Evolutionary conservation across 2,113 vertebrate species (phyloP).

Genomic region (Potamarius usumacintae): DNA sequence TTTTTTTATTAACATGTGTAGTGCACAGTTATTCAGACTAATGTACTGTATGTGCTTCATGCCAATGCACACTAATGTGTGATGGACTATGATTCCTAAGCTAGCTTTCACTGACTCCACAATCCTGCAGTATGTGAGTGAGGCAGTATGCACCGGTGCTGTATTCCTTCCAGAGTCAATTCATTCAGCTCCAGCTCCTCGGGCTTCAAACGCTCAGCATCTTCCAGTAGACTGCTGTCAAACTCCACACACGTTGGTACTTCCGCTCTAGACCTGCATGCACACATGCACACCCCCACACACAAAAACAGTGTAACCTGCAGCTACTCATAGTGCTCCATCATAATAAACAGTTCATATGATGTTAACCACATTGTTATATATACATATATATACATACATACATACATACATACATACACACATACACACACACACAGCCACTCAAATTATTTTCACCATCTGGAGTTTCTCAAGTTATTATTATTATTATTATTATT

Average conservation of each 20-base stretch:
- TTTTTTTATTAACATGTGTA: background rate
- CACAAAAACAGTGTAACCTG: background rate
- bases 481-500: background rate
- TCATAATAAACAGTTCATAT: background rate
- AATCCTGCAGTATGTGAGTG: background rate
- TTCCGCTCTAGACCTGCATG: constrained; percentile 74
- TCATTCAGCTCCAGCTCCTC: constrained; percentile 87
- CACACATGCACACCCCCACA: constrained; percentile 3
- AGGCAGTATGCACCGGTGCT: constrained; percentile 78
- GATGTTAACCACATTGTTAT: background rate
- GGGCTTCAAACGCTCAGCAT: constrained; percentile 73
- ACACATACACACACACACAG: too few relatives aligned
- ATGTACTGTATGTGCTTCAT: background rate
- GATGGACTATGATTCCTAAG: background rate
- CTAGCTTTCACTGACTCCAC: background rate
- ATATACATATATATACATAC: too few relatives aligned
- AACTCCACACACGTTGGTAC: constrained; percentile 78
- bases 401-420: too few relatives aligned
- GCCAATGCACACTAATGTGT: background rate
- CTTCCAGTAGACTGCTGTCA: constrained; percentile 83
- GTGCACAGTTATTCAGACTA: background rate
- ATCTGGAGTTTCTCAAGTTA: background rate
- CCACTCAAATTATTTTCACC: background rate
- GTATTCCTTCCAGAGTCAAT: constrained; percentile 85
- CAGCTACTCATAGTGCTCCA: background rate